Evolutionary conservation across 23 tunicate species (phyloP).

Genomic region (Ascidia mentula): DNA sequence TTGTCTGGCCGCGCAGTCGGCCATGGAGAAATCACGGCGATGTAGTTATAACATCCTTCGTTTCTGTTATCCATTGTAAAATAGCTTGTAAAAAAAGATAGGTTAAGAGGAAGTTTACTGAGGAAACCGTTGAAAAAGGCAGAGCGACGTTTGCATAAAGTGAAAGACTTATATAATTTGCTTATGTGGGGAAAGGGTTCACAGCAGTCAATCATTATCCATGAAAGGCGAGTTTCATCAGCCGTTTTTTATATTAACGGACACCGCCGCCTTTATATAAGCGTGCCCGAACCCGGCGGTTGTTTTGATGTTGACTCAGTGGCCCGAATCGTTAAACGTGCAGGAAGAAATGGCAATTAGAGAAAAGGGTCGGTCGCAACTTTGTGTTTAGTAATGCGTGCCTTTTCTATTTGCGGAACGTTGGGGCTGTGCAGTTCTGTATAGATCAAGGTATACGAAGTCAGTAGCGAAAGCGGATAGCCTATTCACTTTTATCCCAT

Average conservation of each 20-base stretch:
- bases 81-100: too few species aligned
- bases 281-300: neutral
- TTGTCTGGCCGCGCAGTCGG: too few species aligned
- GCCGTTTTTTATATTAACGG: neutral
- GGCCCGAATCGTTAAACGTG: too few species aligned
- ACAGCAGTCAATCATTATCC: neutral
- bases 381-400: neutral
- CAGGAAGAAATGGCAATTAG: conserved; percentile 1
- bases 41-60: too few species aligned
- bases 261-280: conserved; percentile 1
- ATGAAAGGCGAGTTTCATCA: neutral
- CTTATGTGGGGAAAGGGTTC: neutral
- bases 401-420: neutral
- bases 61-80: too few species aligned
- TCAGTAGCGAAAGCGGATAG: neutral
- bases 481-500: neutral
- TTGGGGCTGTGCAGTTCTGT: neutral
- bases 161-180: neutral
- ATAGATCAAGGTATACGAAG: neutral
- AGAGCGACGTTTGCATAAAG: too few species aligned
- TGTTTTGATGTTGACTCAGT: neutral
- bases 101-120: neutral
- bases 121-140: neutral
- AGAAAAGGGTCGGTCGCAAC: neutral
- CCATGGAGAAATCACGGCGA: too few species aligned